Base-by-base conservation (phyloP, 2,113 vertebrate species). In the Cavia aperea region DNA sequence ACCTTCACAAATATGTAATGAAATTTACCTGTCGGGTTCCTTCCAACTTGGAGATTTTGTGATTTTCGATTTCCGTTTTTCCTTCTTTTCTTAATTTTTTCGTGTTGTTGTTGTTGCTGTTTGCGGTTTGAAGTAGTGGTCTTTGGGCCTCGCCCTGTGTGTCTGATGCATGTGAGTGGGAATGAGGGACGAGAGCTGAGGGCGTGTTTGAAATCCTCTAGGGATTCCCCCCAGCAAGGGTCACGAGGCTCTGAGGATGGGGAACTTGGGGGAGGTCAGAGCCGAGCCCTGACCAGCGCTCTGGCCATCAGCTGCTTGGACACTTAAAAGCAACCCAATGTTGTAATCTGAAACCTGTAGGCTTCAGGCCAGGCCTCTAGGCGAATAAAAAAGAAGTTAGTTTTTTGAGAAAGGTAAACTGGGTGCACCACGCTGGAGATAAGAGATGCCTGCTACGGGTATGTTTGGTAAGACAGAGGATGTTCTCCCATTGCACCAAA, bases 21-120 rank as follows among this genome's bases (percentile, higher is more conserved):
- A 81, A 87, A 19, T 86, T 93, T 88, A 62, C 43, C 86, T 83
- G 0, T 54, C 82, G 88, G 43, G 19, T 81, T 91, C 29, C 86
- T 96, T 94, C 88, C 92, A 85, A 93, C 90, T 93, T 93, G 88
- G 65, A 95, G 94, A 96, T 94, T 95, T 94, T 95, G 39, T 93
- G 95, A 84, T 90, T 85, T 93, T 79, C 78, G 83, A 54, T 33
- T 85, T n/a, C 31, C 21, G 65, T 72, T 33, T 72, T 43, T 19
- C n/a, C 51, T 63, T 56, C 8, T 4, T 49, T 21, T 13, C 19
- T 81, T 12, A 19, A n/a, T 63, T 46, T 46, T 26, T 29, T 23
- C 43, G 18, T 66, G 46, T 78, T 29, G 15, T 18, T 49, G 14
- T 79, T 54, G 21, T 73, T 66, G 70, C 83, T 85, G 56, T 31